Evolutionary conservation across 2,888 invertebrate species (phyloP), one percentile per base, ranked within the genome.

Genomic region (Tetramorium bicarinatum): DNA sequence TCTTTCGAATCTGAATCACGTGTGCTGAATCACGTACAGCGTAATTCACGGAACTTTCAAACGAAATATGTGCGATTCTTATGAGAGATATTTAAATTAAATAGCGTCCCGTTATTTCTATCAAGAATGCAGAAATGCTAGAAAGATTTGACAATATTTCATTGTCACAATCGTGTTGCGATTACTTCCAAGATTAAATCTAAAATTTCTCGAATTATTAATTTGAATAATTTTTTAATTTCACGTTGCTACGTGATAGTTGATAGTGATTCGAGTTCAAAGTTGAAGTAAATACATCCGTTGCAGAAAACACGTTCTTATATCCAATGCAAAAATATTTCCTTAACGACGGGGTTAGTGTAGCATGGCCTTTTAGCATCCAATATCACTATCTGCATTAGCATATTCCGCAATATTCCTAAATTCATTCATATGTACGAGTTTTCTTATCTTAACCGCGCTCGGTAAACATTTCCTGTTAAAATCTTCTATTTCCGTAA

Each of bases 271-370:
- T 38, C 59, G 34, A 59, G 47, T 74, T 80, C 79, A 74, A 25
- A 80, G 79, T 72, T 74, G 59, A 56, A 72, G 56, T n/a, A 56
- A 72, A 56, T 56, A 79, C 21, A 47, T 72, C 47, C 72, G 56
- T 54, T 71, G 4, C 7, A 21, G 56, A n/a, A 56, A 41, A 21
- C 21, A 54, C n/a, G 15, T 29, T 29, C 34, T 79, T 34, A 44
- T 44, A 71, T 44, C 21, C 13, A 21, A 71, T 34, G 29, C 18
- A 21, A 47, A 59, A 59, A 47, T 44, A 56, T 56, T 25, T 41
- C n/a, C 13, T 18, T 38, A 64, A 47, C 29, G 44, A 47, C 44
- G 47, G 11, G 59, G 38, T 80, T 80, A 80, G 47, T 38, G 13
- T 38, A 29, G 56, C 44, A 59, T 59, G 79, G 79, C 72, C 72